Percentiles rank a stretch among this genome's conserved stretches.
Conservation (phyloP, 2,888 invertebrate genomes). For the Acleris holmiana region DNA sequence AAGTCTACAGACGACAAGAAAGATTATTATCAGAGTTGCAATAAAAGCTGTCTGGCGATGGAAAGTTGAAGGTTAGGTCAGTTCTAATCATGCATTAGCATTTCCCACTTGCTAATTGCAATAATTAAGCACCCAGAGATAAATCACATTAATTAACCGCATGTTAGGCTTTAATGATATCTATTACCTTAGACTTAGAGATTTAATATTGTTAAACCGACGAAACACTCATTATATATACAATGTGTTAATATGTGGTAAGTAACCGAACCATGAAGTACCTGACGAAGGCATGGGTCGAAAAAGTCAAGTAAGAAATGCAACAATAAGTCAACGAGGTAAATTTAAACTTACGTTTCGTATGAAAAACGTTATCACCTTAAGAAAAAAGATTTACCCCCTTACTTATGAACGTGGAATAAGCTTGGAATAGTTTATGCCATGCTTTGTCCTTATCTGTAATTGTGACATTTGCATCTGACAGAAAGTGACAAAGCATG, state of each 20-base stretch:
- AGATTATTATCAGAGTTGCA: background rate
- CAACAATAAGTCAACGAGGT: too few species aligned
- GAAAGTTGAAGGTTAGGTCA: constrained; percentile 20
- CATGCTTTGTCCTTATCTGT: too few species aligned
- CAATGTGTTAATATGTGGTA: background rate
- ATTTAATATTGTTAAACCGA: constrained; percentile 6
- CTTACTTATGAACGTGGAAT: too few species aligned
- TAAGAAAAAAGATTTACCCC: too few species aligned
- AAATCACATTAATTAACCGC: background rate
- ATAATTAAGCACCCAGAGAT: background rate
- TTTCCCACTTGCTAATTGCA: background rate
- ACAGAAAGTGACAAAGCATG: too few species aligned
- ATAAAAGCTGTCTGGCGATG: background rate
- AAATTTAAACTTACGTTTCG: too few species aligned
- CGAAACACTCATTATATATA: background rate
- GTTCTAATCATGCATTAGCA: background rate
- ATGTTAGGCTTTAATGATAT: constrained; percentile 7
- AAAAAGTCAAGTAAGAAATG: too few species aligned
- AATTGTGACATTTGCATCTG: too few species aligned
- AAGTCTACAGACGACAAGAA: too few species aligned
- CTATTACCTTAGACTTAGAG: background rate
- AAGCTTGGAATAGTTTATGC: too few species aligned
- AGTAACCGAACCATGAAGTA: constrained; percentile 7
- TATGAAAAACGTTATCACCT: too few species aligned
- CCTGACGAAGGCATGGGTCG: too few species aligned